Evolutionary conservation across 35 echinoderm and acorn worm species (phyloP).

Genomic region (Ophiothrix spiculata): DNA sequence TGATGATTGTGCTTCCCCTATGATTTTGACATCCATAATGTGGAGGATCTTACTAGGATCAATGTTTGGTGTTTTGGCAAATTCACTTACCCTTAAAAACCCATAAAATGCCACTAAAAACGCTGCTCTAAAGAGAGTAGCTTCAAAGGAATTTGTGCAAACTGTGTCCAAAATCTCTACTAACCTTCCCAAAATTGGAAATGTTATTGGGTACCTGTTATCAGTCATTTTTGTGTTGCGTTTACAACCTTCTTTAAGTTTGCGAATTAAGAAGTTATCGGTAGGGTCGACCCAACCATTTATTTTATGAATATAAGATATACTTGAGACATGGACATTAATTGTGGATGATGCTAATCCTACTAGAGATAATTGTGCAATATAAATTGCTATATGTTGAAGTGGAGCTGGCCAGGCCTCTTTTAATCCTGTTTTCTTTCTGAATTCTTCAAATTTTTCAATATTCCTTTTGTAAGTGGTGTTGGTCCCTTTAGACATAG

Average conservation of each 20-base stretch:
- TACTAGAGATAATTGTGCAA: not conserved
- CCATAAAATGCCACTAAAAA: not conserved
- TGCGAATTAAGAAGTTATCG: not conserved
- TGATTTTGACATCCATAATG: too few relatives aligned
- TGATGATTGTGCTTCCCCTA: too few relatives aligned
- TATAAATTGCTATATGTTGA: not conserved
- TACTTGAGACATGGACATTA: not conserved
- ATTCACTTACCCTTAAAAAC: not conserved
- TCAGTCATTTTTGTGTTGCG: not conserved
- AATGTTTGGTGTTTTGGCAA: too few relatives aligned
- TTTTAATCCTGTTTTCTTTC: not conserved
- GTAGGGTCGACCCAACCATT: not conserved
- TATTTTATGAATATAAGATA: not conserved
- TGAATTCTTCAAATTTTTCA: not conserved
- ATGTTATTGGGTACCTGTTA: not conserved
- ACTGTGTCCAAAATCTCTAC: not conserved
- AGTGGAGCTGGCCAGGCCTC: not conserved
- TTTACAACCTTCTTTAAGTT: not conserved
- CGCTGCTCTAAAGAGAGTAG: not conserved
- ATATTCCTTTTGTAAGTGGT: not conserved
- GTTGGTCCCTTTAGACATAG: not conserved
- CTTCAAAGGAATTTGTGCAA: not conserved
- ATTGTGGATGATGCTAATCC: not conserved
- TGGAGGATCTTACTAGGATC: too few relatives aligned
- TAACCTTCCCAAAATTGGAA: not conserved